Base-by-base conservation (phyloP, 92 coral and sea anemone genomes). In the Palythoa heliodiscus region DNA sequence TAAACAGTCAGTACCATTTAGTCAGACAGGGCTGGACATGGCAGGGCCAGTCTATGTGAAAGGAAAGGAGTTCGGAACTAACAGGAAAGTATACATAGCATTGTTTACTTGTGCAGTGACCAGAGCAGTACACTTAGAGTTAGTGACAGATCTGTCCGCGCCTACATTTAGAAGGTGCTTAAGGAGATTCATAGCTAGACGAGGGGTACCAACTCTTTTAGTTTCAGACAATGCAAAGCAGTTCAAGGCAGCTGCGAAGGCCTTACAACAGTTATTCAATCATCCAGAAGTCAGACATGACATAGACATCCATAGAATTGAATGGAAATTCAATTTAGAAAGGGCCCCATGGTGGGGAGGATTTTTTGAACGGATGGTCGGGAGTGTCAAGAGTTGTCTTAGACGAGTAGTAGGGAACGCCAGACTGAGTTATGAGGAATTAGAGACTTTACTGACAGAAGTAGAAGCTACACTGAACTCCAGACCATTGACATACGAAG, bases 201-300 rank as follows among this genome's bases (percentile, higher is more conserved):
- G 78, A 70, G 86, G 86, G 63, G 76, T 75, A 4, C 77, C 78
- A 60, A 17, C 25, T 0, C 52, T 75, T 2, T 63, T 86, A 35
- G 88, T 86, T 7, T 86, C 89, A 39, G 84, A 86, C 73, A 77
- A 86, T 74, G 84, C 84, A 0, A 86, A 77, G 39, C 70, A 74
- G 50, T 86, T 86, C 39, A 68, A 86, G 64, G 84, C 84, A 47
- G 53, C 73, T 0, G 73, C 61, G 0, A 86, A 76, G 77, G 75
- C 37, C 4, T 67, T 86, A 20, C 29, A 70, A 29, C 61, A 70
- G 77, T 4, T 86, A 23, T 77, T 77, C 40, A 70, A 61, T 67
- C 48, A 86, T 52, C 84, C 89, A 66, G 70, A 84, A 58, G 82
- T 69, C 11, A 83, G 40, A 5, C 57, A 48, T 70, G n/a, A n/a